Conservation (phyloP, 2,113 vertebrate species). For the Xenus cinereus region DNA sequence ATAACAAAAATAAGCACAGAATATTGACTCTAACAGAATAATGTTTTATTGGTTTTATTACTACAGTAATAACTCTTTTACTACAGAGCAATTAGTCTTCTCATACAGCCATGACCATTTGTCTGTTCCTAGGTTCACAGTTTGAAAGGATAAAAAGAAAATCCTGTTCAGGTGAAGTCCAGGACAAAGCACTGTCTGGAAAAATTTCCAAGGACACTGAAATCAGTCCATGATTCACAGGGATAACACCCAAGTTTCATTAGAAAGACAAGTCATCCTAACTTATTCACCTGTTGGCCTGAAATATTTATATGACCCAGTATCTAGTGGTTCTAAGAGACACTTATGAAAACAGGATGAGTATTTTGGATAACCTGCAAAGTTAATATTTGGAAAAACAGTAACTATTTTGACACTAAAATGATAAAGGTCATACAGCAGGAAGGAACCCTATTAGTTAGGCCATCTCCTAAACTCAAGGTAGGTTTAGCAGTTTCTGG, state of each 20-base stretch:
- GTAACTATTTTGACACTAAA: background rate
- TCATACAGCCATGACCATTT: background rate
- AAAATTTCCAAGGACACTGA: background rate
- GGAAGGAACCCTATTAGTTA: background rate
- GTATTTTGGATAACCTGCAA: background rate
- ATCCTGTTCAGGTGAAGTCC: background rate
- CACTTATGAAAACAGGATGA: background rate
- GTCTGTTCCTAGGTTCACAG: background rate
- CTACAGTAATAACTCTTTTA: background rate
- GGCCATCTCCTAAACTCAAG: background rate
- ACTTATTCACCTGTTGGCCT: background rate
- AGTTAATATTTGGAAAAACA: background rate
- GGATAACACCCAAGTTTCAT: background rate
- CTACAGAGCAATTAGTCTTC: background rate
- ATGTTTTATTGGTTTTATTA: background rate
- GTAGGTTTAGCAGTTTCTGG: background rate
- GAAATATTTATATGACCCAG: background rate
- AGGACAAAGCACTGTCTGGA: background rate
- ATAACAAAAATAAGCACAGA: background rate
- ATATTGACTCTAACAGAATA: background rate
- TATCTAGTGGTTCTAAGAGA: background rate
- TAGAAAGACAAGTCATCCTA: background rate
- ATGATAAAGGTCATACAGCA: background rate
- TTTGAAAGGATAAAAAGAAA: background rate
- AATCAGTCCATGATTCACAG: background rate